Conservation (phyloP, 2,113 vertebrate genomes). For the Noctilio leporinus region DNA sequence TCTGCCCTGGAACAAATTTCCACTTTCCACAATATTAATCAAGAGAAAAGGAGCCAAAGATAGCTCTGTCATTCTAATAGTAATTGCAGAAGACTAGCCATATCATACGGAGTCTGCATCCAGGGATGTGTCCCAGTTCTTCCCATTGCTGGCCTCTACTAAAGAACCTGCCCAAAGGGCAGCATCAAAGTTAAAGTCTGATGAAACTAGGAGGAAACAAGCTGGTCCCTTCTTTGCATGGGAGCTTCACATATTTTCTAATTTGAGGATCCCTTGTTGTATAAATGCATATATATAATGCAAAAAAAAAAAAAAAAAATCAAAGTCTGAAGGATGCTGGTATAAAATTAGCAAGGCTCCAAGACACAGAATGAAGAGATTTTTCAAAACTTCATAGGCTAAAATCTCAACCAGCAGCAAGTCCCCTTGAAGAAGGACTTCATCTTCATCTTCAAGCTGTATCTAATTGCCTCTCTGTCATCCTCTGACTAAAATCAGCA, state of each 20-base stretch:
- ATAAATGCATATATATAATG: not conserved
- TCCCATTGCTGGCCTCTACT: not conserved
- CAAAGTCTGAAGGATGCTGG: not conserved
- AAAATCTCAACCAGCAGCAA: not conserved
- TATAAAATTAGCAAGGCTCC: constrained; percentile 18
- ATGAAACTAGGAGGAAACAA: not conserved
- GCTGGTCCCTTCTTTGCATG: not conserved
- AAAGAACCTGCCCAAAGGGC: not conserved
- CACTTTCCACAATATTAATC: not conserved
- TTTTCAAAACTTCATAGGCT: not conserved
- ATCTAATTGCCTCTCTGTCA: constrained; percentile 39
- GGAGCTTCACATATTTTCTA: not conserved
- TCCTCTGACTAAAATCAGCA: constrained; percentile 47
- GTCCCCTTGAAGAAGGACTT: constrained; percentile 36
- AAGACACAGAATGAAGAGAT: not conserved
- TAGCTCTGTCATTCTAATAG: not conserved
- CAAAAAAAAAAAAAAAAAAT: no score
- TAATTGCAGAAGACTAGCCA: not conserved
- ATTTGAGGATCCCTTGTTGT: not conserved
- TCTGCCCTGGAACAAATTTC: not conserved
- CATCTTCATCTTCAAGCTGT: not conserved
- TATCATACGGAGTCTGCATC: not conserved
- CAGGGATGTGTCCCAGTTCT: not conserved
- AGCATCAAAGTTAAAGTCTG: not conserved
- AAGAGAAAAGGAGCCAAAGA: not conserved